Base-by-base conservation (phyloP, 2,888 invertebrate genomes). In the Pachymerium ferrugineum region DNA sequence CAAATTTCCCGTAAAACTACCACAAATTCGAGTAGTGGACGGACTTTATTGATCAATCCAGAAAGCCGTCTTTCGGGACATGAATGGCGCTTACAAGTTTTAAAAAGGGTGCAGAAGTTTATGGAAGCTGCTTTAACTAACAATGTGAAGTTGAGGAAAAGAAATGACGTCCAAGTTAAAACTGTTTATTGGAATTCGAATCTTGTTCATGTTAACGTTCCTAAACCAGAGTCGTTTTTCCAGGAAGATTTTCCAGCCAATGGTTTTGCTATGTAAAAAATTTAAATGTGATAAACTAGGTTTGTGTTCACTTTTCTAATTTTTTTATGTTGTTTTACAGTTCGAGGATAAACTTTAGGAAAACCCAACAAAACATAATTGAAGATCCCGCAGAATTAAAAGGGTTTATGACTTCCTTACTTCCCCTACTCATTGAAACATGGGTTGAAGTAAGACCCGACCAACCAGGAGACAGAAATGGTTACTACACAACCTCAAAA, bases 361-460 rank as follows among this genome's bases (percentile, higher is more conserved):
- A 54, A 22, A 25, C 22, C 5, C 19, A 54, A 54, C 54, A 14
- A 19, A 69, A 69, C 29, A 31, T 69, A 8, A 12, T 6, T 19
- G 30, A 69, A 29, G 69, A 69, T 29, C 0, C 30, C 12, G 30
- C 75, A n/a, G 75, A 78, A 76, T 85, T 91, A 74, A 84, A 86
- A 74, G 85, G 85, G 71, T 90, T 91, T 80, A 85, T 89, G 31
- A 84, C 87, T 75, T 87, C 87, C 35, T 83, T 94, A 68, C 85
- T 93, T 83, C 92, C 93, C 0, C 83, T 94, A 28, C 84, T 94
- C 74, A 86, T 90, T 80, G 92, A 93, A 81, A 90, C 90, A 71
- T 94, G 94, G 93, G 81, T 92, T 28, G 94, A 94, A 85, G 89
- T 78, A 22, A 75, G 77, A 16, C 78, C 80, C 12, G 73, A 38